Conservation (phyloP, 2,113 vertebrate genomes). For the Pithys albifrons region DNA sequence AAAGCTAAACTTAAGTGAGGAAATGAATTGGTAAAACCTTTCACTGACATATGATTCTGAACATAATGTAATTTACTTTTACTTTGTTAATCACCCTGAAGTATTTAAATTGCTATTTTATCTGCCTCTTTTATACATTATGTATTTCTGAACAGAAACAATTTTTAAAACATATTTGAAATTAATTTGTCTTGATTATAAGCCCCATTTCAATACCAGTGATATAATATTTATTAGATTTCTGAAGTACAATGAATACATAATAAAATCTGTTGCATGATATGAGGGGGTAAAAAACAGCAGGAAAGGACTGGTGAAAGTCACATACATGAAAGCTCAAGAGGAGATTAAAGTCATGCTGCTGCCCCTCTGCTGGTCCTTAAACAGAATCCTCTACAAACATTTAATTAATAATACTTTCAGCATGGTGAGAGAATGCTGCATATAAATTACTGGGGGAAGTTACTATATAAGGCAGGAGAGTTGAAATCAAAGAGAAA, state of each 20-base stretch:
- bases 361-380: neutral
- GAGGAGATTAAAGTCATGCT: neutral
- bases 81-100: neutral
- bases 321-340: neutral
- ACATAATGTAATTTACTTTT: constrained; percentile 14
- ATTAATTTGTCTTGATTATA: neutral
- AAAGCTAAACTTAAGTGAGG: neutral
- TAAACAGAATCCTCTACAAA: neutral
- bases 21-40: constrained; percentile 7
- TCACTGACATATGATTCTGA: neutral
- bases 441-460: neutral
- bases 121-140: neutral
- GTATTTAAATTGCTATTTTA: neutral
- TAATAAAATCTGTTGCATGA: neutral
- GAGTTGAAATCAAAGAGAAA: neutral
- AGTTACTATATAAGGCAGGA: neutral
- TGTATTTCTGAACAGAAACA: neutral
- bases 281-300: neutral
- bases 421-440: neutral
- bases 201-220: neutral
- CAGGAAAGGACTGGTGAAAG: neutral
- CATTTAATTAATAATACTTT: neutral
- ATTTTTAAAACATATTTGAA: neutral
- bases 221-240: neutral
- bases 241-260: neutral